phyloP scores from a whole-genome alignment of 2,113 vertebrate genomes.

The Thamnaconus septentrionalis region DNA sequence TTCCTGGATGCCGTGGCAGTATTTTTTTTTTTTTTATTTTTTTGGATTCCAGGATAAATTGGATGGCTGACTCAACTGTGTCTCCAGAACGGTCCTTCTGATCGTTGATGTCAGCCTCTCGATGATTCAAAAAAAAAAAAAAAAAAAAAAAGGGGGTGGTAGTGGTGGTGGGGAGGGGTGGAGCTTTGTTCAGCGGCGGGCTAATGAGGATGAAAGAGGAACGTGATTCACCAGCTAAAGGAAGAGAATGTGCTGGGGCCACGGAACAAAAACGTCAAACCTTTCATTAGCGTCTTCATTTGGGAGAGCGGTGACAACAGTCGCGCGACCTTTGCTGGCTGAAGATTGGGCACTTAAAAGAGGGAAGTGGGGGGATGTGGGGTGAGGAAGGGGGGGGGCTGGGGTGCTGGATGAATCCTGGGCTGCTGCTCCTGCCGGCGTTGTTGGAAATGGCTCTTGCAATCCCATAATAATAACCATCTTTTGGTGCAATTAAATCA shows the following conservation, averaged over 20 bases:
- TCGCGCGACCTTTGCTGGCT: constrained; percentile 61
- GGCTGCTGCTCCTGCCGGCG: constrained; percentile 37
- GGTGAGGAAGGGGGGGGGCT: constrained; percentile 19
- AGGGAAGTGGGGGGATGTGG: not conserved
- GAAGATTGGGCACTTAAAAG: constrained; percentile 66
- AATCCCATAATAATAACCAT: constrained; percentile 77
- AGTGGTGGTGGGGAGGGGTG: too few species aligned
- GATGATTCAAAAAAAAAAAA: not conserved
- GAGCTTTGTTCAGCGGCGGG: constrained; percentile 4
- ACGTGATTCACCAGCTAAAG: constrained; percentile 19
- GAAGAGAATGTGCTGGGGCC: constrained; percentile 13
- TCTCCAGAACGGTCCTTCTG: not conserved
- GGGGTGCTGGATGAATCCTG: constrained; percentile 61
- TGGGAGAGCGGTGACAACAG: constrained; percentile 65
- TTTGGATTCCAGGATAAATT: not conserved
- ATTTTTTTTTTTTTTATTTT: too few species aligned
- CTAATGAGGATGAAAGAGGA: constrained; percentile 26
- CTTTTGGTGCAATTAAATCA: constrained; percentile 78
- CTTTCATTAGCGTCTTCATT: constrained; percentile 75
- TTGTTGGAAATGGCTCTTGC: constrained; percentile 70
- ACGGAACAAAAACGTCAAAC: constrained; percentile 52
- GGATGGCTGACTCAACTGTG: not conserved
- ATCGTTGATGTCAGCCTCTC: constrained; percentile 17
- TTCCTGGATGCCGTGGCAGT: too few species aligned
- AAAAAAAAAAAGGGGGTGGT: too few species aligned